Evolutionary conservation across 2,797 vertebrate species (phyloP), one percentile per base, ranked within the genome.

Genomic region (Helarctos malayanus): DNA sequence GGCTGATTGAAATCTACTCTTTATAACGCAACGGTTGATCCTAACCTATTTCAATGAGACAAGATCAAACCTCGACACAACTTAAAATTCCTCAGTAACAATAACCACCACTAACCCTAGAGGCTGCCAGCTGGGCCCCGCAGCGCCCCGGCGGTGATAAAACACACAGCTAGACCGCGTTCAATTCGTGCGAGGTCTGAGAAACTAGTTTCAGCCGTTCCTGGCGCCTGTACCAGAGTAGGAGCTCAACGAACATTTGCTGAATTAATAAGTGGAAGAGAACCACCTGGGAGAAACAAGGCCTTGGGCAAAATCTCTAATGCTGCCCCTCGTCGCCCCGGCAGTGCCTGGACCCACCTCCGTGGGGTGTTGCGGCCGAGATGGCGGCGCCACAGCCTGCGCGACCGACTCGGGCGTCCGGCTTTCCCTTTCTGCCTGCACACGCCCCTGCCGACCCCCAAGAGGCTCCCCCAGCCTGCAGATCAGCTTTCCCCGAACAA

Each of bases 371-470:
- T 45, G 84, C 49, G 38, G 82, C 61, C 52, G 94, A 94, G 95
- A 96, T 96, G 97, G 97, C 94, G 96, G 91, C 82, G 92, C 71
- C 45, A 81, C 49, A 35, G 81, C 88, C 92, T 54, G 79, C 16
- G 87, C 8, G 38, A 54, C 27, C 14, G 73, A 76, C 41, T 52
- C 35, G 15, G 18, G 81, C 57, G 45, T 15, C 89, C 25, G 19
- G 75, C 83, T 85, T 89, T 82, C 78, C n/a, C 47, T n/a, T n/a
- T 47, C 69, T 73, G 45, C 68, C 12, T 8, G 32, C 86, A 93
- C 18, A 69, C 35, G 14, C 49, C 38, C 78, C 92, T 78, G 94
- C 45, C 96, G n/a, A 57, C 85, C 57, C 61, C 14, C 49, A 49
- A 54, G 32, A 71, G 16, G 23, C 18, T 41, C 84, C 49, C 61